Base-by-base conservation (phyloP, 2,888 invertebrate species). In the Ganaspis brasiliensis region DNA sequence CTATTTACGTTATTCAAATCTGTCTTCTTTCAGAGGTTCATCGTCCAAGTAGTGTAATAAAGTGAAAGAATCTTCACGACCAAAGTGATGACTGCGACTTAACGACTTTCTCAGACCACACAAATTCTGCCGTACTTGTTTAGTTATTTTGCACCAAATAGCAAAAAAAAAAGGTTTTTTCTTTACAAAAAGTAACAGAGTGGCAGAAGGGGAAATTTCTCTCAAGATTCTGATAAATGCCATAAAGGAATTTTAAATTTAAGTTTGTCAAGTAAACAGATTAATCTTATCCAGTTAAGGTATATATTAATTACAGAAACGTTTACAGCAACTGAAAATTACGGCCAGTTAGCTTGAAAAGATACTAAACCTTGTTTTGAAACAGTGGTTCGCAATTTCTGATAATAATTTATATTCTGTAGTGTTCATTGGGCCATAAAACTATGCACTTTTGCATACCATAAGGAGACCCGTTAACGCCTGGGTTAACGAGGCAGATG, bases 401-500 rank as follows among this genome's bases (percentile, higher is more conserved):
- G 37, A n/a, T 21, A n/a, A 26, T 49, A 67, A 67, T 45, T 67
- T 10, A 26, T 24, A n/a, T 67, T 67, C 40, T 67, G 45, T 40
- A 40, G 40, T 40, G 21, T 40, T 40, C 40, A 40, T 10, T 24
- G n/a, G 12, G 26, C 24, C 24, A 67, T 45, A 26, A 49, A n/a
- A 67, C 24, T 40, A 67, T 67, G 55, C 37, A 72, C 31, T 72
- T 72, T 76, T 73, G 61, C 73, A 77, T 76, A 78, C 72, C 67
- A 31, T 67, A 73, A 74, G 74, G 74, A 76, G 81, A 78, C 31
- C 31, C 75, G 74, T 81, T 75, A 80, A 79, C 77, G 78, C 77
- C 74, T 70, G 70, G 71, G 56, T 82, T 80, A 82, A 82, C 79
- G 79, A 82, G 74, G 73, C 73, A 72, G 76, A 74, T 74, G 74